phyloP scores from a whole-genome alignment of 2,113 vertebrate genomes.

The Bufo bufo region DNA sequence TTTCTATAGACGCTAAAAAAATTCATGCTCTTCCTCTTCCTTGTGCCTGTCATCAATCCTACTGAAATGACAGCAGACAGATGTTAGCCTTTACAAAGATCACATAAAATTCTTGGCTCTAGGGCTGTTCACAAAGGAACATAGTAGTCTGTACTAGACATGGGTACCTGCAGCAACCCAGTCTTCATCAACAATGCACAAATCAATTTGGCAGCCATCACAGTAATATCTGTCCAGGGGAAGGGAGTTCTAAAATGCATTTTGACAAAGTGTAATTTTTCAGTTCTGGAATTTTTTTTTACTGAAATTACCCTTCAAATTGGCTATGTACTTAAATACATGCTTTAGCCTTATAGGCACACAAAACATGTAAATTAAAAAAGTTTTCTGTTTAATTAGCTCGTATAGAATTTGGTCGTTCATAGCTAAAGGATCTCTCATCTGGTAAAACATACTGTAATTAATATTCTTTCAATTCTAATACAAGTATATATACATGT shows the following conservation, averaged over 20 bases:
- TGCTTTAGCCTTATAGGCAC: background rate
- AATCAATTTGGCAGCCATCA: slow-evolving; percentile 72
- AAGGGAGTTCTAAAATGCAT: slow-evolving; percentile 71
- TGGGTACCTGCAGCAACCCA: slow-evolving; percentile 71
- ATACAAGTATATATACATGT: background rate
- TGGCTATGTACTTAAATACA: background rate
- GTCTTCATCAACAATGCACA: slow-evolving; percentile 64
- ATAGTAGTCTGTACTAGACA: slow-evolving; percentile 70
- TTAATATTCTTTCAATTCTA: background rate
- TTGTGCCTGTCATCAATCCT: slow-evolving; percentile 96
- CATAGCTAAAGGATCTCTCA: background rate
- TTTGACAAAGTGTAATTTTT: slow-evolving; percentile 75
- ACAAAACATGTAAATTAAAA: background rate
- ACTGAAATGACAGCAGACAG: slow-evolving; percentile 99
- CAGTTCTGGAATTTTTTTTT: slow-evolving; percentile 41
- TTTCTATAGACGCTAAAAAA: slow-evolving; percentile 61
- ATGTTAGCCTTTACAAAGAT: slow-evolving; percentile 99
- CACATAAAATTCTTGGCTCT: slow-evolving; percentile 96
- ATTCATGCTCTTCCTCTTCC: slow-evolving; percentile 70
- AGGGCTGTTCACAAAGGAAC: slow-evolving; percentile 86
- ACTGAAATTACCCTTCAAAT: slow-evolving; percentile 1
- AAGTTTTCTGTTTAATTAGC: background rate
- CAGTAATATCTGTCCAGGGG: slow-evolving; percentile 65
- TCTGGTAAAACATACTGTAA: background rate
- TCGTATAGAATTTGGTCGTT: background rate